Evolutionary conservation across 2,888 invertebrate species (phyloP).

Genomic region (Drosophila mimetica): DNA sequence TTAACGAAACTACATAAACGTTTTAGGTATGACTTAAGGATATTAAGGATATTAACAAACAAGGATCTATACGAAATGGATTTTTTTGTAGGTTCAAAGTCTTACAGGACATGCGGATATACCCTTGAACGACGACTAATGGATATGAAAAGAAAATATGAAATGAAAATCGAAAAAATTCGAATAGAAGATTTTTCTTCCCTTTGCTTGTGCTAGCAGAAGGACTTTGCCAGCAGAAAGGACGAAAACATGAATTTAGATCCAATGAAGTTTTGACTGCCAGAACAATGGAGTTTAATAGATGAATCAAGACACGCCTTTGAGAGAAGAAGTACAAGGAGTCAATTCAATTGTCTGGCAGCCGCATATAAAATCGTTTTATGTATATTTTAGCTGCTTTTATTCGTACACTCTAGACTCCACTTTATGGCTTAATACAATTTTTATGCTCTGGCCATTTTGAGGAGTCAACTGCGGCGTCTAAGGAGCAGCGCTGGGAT

Average conservation of each 20-base stretch:
- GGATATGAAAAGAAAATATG: background rate
- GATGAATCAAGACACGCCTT: constrained; percentile 37
- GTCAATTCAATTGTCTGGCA: constrained; percentile 68
- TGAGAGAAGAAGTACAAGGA: constrained; percentile 35
- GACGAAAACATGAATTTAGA: constrained; percentile 12
- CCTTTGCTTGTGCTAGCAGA: background rate
- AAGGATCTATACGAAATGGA: too few relatives aligned
- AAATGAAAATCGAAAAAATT: constrained; percentile 3
- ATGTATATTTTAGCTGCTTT: constrained; percentile 44
- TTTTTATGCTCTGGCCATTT: constrained; percentile 76
- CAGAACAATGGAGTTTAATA: constrained; percentile 38
- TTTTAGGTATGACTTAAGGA: background rate
- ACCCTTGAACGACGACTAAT: background rate
- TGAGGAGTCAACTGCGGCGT: constrained; percentile 45
- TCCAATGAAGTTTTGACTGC: constrained; percentile 23
- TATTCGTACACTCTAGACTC: constrained; percentile 11
- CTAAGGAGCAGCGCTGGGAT: constrained; percentile 17
- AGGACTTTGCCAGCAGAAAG: constrained; percentile 13
- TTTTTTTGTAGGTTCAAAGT: too few relatives aligned
- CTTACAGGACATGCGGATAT: background rate
- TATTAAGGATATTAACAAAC: too few relatives aligned
- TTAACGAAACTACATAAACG: too few relatives aligned
- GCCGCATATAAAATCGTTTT: constrained; percentile 66
- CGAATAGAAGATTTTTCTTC: background rate
- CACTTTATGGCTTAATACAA: constrained; percentile 77